Evolutionary conservation across 2,888 invertebrate species (phyloP).

Genomic region (Proisotoma minuta): DNA sequence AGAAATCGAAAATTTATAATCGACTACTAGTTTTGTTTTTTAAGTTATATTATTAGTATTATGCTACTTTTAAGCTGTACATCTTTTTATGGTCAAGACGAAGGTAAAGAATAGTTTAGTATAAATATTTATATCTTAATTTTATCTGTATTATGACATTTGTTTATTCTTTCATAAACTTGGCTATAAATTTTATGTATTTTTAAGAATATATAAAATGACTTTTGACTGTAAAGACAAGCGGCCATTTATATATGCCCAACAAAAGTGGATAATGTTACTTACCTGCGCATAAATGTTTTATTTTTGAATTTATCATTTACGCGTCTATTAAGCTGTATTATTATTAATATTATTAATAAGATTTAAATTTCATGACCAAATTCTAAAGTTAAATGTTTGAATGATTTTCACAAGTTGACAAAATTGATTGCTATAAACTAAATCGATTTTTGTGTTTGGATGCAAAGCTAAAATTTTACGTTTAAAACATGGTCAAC

Average conservation of each 20-base stretch:
- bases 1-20: constrained; percentile 5
- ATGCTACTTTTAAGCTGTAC: not conserved
- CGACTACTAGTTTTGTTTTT: not conserved
- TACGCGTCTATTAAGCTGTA: not conserved
- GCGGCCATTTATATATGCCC: not conserved
- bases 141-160: not conserved
- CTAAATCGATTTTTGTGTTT: no score
- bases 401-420: not conserved
- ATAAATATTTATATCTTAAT: not conserved
- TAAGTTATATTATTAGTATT: not conserved
- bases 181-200: not conserved
- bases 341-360: not conserved
- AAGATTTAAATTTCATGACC: not conserved
- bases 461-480: no score
- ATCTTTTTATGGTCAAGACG: not conserved
- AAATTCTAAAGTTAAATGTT: not conserved
- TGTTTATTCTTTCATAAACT: not conserved
- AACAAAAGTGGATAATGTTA: not conserved
- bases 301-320: constrained; percentile 1
- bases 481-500: not conserved
- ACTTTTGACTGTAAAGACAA: constrained; percentile 10
- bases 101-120: not conserved
- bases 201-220: not conserved
- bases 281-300: not conserved
- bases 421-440: not conserved